These are phyloP conservation scores for Pseudomyrmex flavicornis DNA, from an alignment of 1,140 invertebrate species.

Conservation along the genomic window DNA sequence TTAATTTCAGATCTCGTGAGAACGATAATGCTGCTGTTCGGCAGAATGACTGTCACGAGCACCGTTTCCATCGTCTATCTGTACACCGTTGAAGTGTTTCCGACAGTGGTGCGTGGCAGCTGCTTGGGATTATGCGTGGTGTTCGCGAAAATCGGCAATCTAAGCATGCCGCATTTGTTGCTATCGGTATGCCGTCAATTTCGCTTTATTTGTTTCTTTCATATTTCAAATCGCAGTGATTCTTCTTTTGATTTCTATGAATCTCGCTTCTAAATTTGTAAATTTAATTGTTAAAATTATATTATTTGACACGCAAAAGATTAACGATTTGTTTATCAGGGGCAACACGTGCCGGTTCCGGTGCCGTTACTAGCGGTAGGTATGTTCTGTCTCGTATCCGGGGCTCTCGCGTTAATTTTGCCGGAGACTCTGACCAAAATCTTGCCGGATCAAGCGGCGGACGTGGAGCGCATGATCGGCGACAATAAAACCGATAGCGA, in stretches of 20 bases:
- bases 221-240: not conserved
- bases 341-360: conserved; percentile 42
- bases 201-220: not conserved
- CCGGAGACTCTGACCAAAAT: conserved; percentile 89
- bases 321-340: conserved; percentile 51
- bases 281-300: not conserved
- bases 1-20: conserved; percentile 69
- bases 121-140: conserved; percentile 79
- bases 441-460: conserved; percentile 89
- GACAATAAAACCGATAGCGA: conserved; percentile 44
- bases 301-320: too few relatives aligned
- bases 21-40: conserved; percentile 75
- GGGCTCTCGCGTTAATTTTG: conserved; percentile 86
- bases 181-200: conserved; percentile 75
- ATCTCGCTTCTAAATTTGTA: not conserved
- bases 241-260: not conserved
- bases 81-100: conserved; percentile 81
- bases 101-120: conserved; percentile 80
- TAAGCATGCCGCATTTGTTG: conserved; percentile 79
- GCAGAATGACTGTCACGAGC: conserved; percentile 74
- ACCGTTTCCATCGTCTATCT: conserved; percentile 77
- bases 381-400: conserved; percentile 84
- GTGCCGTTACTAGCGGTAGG: conserved; percentile 61
- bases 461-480: conserved; percentile 84
- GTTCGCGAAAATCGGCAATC: conserved; percentile 78